Evolutionary conservation across 64 coral and sea anemone species (phyloP).

Genomic region (Pocillopora verrucosa): DNA sequence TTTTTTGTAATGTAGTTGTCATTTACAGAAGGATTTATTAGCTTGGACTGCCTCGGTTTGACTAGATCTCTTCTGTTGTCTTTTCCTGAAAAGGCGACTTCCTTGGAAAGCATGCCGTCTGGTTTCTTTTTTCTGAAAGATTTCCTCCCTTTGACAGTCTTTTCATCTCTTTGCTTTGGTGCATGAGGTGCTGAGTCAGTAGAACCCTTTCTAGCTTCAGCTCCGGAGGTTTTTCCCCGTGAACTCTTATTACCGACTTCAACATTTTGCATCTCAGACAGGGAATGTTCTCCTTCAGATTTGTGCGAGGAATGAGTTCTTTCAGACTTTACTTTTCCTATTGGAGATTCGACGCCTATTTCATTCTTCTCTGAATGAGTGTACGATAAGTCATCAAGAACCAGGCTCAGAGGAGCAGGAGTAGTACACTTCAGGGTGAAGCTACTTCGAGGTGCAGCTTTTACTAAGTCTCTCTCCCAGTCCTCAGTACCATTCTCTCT

Average conservation of each 20-base stretch:
- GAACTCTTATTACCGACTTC: not conserved
- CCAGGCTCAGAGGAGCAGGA: conserved; percentile 8
- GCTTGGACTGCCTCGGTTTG: not conserved
- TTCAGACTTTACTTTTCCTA: not conserved
- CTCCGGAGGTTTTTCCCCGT: no score
- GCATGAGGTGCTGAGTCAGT: not conserved
- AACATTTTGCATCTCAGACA: not conserved
- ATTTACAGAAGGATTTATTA: no score
- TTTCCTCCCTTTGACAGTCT: not conserved
- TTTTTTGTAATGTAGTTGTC: not conserved
- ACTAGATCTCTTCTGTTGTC: not conserved
- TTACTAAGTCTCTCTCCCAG: conserved; percentile 9
- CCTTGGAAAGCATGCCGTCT: not conserved
- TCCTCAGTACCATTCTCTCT: not conserved
- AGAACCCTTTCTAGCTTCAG: not conserved
- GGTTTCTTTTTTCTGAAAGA: not conserved
- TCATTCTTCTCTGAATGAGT: not conserved
- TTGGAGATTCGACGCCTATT: not conserved
- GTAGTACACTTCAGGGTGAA: conserved; percentile 35
- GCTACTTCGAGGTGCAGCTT: not conserved
- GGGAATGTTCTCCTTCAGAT: not conserved
- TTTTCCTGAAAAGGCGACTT: not conserved
- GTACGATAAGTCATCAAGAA: conserved; percentile 2
- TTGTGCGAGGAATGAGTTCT: not conserved
- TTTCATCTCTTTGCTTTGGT: not conserved